Evolutionary conservation across 2,113 vertebrate species (phyloP).

Genomic region (Phylloscopus whistleri): DNA sequence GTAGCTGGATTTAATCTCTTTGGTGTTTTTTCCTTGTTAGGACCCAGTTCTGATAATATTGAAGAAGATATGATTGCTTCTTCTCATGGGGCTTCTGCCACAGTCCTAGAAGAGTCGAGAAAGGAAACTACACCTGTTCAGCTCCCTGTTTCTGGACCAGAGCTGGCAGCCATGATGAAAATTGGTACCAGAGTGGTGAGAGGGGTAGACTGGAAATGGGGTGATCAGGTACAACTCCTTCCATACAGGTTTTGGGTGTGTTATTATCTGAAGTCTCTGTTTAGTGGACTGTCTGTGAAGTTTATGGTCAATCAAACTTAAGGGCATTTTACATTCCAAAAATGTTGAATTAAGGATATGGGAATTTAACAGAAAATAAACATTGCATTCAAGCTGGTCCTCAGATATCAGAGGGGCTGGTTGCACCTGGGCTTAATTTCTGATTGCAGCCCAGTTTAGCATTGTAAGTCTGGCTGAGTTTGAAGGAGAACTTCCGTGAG

Average conservation of each 20-base stretch:
- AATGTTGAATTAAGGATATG: background rate
- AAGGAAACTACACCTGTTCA: slow-evolving; percentile 87
- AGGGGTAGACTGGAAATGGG: slow-evolving; percentile 99
- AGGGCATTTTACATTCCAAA: background rate
- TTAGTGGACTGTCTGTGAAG: background rate
- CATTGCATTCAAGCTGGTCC: background rate
- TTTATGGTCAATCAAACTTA: background rate
- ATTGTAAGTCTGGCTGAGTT: background rate
- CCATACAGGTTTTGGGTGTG: background rate
- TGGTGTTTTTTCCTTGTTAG: slow-evolving; percentile 54
- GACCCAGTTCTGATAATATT: slow-evolving; percentile 86
- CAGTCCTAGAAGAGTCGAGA: slow-evolving; percentile 93
- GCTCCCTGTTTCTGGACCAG: slow-evolving; percentile 91
- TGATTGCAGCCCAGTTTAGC: background rate
- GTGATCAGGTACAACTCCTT: slow-evolving; percentile 85
- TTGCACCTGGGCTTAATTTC: background rate
- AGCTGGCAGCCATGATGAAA: slow-evolving; percentile 98
- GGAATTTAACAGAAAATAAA: background rate
- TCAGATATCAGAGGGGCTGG: background rate
- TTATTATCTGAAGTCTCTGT: background rate
- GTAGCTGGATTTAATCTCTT: background rate
- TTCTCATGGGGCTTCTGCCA: slow-evolving; percentile 87
- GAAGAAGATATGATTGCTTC: slow-evolving; percentile 86
- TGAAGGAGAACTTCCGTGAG: background rate
- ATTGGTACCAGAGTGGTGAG: slow-evolving; percentile 96